A percentile compares a stretch with the other conserved stretches of the same genome.
Conservation (phyloP, 2,113 vertebrate species). For the Callipepla californica region DNA sequence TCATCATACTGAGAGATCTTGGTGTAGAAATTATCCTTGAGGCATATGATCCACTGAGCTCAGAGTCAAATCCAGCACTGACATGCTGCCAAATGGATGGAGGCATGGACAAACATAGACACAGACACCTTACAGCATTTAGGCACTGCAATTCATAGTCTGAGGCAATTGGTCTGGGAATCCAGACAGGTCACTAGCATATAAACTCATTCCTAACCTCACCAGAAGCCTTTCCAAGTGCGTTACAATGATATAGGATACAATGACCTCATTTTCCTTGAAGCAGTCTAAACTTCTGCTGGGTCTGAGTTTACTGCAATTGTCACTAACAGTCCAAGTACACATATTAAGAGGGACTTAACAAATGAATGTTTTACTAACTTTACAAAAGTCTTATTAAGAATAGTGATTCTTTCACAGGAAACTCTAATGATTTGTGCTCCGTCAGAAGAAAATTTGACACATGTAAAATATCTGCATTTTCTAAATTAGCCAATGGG, state of each 20-base stretch:
- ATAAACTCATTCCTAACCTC: not conserved
- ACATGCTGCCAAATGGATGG: not conserved
- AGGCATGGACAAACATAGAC: not conserved
- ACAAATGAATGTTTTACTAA: not conserved
- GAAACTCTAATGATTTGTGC: not conserved
- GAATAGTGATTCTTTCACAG: not conserved
- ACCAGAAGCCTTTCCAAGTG: not conserved
- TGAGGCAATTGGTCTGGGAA: not conserved
- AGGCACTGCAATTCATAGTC: not conserved
- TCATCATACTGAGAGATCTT: not conserved
- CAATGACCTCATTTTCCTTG: not conserved
- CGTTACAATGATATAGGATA: not conserved
- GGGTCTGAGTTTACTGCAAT: not conserved
- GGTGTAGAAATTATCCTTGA: constrained; percentile 3
- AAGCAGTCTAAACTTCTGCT: not conserved
- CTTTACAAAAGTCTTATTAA: not conserved
- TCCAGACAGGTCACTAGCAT: not conserved
- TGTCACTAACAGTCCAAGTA: not conserved
- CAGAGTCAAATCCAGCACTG: not conserved
- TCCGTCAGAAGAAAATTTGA: not conserved
- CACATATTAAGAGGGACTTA: not conserved
- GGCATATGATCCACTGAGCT: not conserved
- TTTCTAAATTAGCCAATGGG: not conserved
- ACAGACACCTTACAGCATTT: not conserved
- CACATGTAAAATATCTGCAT: not conserved